Percentiles rank a stretch among this genome's conserved stretches.
These are phyloP conservation scores for Micromussa lordhowensis DNA, from an alignment of 92 coral and sea anemone species.

Conservation along the genomic window DNA sequence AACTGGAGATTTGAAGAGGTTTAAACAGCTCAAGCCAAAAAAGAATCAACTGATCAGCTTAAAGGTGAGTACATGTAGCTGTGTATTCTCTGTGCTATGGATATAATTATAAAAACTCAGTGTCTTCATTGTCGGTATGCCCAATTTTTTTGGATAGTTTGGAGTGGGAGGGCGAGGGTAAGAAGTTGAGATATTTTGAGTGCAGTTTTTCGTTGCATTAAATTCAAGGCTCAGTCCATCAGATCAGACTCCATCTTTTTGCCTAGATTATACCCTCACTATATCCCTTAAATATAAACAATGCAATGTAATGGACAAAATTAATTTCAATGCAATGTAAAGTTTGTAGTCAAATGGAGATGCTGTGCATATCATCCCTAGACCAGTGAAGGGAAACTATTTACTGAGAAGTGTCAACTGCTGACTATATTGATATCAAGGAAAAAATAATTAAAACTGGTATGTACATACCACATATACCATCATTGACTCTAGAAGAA, in stretches of 20 bases:
- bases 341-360: not conserved
- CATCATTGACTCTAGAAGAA: slow-evolving; percentile 98
- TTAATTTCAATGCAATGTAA: no score
- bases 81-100: no score
- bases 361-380: no score
- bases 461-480: slow-evolving; percentile 90
- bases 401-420: not conserved
- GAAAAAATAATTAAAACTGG: not conserved
- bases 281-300: not conserved
- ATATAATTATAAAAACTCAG: no score
- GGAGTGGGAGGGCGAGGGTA: not conserved
- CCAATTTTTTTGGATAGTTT: no score
- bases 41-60: no score
- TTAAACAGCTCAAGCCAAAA: no score
- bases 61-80: no score
- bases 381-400: not conserved
- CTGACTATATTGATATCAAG: not conserved
- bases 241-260: not conserved
- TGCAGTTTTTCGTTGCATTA: not conserved
- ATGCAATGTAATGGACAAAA: no score
- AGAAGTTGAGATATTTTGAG: not conserved
- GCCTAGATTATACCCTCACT: not conserved
- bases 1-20: no score
- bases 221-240: not conserved
- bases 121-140: no score